Conservation (phyloP, 2,113 vertebrate species). For the Colossoma macropomum region DNA sequence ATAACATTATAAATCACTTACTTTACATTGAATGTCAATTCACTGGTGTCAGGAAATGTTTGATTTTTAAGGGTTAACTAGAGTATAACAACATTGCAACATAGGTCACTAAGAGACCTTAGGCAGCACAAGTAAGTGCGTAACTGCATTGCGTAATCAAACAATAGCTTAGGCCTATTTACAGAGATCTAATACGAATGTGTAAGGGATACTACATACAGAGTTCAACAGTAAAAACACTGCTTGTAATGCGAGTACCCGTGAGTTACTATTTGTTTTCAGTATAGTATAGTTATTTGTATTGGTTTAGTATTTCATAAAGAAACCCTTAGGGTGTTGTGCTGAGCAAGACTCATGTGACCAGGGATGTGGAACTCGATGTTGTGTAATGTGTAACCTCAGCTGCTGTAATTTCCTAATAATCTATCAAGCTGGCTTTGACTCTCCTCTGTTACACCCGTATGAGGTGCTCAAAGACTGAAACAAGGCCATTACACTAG, state of each 20-base stretch:
- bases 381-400: constrained; percentile 13
- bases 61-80: neutral
- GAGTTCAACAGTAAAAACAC: neutral
- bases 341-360: neutral
- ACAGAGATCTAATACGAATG: neutral
- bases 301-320: constrained; percentile 17
- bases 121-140: neutral
- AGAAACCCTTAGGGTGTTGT: neutral
- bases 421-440: neutral
- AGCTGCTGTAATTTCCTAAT: neutral
- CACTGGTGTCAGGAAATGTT: neutral
- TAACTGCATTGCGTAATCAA: neutral
- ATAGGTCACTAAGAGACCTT: neutral
- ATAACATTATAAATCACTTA: neutral
- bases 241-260: neutral
- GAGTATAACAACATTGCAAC: neutral
- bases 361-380: neutral
- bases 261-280: neutral
- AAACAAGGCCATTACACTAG: neutral
- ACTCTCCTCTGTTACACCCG: neutral
- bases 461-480: neutral
- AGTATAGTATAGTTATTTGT: neutral
- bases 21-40: neutral
- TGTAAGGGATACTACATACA: neutral
- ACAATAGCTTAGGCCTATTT: neutral